Conservation (phyloP, 2,888 invertebrate genomes). For the Cerastis leucographa region DNA sequence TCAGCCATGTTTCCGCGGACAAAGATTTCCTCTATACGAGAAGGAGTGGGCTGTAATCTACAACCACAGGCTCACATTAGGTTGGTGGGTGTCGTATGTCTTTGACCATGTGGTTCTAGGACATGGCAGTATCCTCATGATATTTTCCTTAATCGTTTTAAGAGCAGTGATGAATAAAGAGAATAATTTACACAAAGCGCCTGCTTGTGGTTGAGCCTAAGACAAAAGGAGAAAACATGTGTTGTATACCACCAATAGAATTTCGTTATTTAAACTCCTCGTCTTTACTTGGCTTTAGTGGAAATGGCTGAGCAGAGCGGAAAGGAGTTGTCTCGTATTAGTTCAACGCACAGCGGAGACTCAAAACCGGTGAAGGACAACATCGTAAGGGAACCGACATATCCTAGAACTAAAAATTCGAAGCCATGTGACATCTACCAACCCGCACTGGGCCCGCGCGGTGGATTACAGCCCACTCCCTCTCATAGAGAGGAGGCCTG, state of each 20-base stretch:
- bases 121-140: background rate
- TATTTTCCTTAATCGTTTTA: background rate
- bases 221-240: too few species aligned
- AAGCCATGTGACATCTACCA: too few species aligned
- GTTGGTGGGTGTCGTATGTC: background rate
- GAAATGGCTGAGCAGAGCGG: background rate
- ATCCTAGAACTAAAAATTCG: too few species aligned
- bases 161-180: background rate
- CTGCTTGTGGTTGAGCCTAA: background rate
- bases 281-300: background rate
- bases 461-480: too few species aligned
- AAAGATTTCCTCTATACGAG: background rate
- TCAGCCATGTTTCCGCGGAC: background rate
- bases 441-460: too few species aligned
- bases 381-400: too few species aligned
- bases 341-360: background rate
- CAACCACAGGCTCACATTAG: background rate
- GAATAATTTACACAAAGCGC: background rate
- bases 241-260: background rate
- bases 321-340: background rate
- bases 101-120: background rate
- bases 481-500: too few species aligned
- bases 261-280: background rate
- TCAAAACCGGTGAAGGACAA: too few species aligned
- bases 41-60: background rate